Evolutionary conservation across 2,888 invertebrate genomes (phyloP).

Genomic region (Myathropa florea): DNA sequence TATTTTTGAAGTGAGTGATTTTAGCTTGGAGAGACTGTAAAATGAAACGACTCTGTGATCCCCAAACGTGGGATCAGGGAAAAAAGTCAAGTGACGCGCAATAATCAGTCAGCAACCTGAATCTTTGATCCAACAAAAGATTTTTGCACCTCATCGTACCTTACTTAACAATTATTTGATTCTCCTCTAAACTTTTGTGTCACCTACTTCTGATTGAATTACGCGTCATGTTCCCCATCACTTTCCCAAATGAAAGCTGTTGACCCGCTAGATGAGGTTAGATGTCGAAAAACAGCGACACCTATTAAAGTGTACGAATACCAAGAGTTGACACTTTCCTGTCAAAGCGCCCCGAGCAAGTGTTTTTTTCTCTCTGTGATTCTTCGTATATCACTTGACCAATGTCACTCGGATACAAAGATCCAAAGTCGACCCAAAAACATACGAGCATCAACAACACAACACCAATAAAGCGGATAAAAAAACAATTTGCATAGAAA

Average conservation of each 20-base stretch:
- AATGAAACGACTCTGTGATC: no score
- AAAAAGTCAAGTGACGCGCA: no score
- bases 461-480: neutral
- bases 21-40: no score
- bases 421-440: neutral
- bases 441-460: neutral
- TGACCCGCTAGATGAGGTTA: neutral
- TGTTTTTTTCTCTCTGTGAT: neutral
- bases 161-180: neutral
- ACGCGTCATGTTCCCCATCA: neutral
- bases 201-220: neutral
- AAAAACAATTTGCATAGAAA: neutral
- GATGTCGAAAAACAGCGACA: neutral
- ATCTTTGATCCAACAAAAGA: neutral
- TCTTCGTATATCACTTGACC: neutral
- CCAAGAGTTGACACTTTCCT: neutral
- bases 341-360: neutral
- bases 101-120: no score
- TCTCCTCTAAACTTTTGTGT: neutral
- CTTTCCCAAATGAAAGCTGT: neutral
- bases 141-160: neutral
- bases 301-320: no score
- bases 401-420: neutral
- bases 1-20: no score
- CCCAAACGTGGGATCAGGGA: no score